Conservation (phyloP, 2,113 vertebrate species). For the Rhizomys pruinosus region DNA sequence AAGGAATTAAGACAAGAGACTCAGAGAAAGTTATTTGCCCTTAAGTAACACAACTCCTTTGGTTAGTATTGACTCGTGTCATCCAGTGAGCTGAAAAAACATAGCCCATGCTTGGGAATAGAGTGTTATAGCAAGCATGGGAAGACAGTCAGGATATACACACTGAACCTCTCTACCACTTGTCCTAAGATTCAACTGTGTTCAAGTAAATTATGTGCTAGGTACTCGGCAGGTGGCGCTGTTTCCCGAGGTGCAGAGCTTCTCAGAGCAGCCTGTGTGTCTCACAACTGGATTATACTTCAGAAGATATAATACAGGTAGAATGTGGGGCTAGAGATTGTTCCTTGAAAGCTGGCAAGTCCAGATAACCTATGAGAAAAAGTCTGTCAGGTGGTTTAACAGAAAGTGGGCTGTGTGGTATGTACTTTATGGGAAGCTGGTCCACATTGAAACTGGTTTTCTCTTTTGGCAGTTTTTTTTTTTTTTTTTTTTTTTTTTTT, state of each 20-base stretch:
- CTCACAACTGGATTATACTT: background rate
- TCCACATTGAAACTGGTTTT: constrained; percentile 6
- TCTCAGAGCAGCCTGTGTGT: background rate
- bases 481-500: no score
- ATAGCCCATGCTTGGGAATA: background rate
- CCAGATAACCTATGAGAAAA: no score
- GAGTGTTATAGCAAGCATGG: background rate
- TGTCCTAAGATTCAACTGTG: background rate
- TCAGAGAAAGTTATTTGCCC: constrained; percentile 31
- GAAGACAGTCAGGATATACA: constrained; percentile 27
- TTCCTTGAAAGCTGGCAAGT: background rate
- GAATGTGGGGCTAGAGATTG: background rate
- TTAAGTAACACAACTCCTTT: constrained; percentile 43
- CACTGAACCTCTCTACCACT: background rate
- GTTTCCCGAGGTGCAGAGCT: constrained; percentile 60
- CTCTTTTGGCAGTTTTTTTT: no score
- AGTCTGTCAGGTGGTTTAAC: background rate
- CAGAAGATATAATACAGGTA: background rate
- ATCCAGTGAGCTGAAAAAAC: constrained; percentile 7
- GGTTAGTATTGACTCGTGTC: background rate
- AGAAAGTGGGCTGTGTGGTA: background rate
- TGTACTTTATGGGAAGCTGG: background rate
- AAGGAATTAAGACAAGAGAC: background rate
- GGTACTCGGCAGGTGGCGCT: constrained; percentile 78
- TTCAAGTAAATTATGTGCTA: constrained; percentile 15